Evolutionary conservation across 2,113 vertebrate genomes (phyloP).

Genomic region (rabbit (Oryctolagus cuniculus)): mOryCun1.1 NC_091432.1:127610001-127610500

Average conservation of each 20-base stretch:
- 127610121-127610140: slow-evolving; percentile 17
- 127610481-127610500: too few relatives aligned
- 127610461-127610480: too few relatives aligned
- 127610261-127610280: slow-evolving; percentile 55
- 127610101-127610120: slow-evolving; percentile 46
- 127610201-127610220: slow-evolving; percentile 8
- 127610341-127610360: background rate
- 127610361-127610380: background rate
- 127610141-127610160: slow-evolving; percentile 44
- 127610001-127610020: background rate
- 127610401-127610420: too few relatives aligned
- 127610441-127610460: too few relatives aligned
- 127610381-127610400: too few relatives aligned
- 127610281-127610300: background rate
- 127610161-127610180: slow-evolving; percentile 41
- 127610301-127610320: background rate
- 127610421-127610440: too few relatives aligned
- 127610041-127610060: background rate
- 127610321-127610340: background rate
- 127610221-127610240: slow-evolving; percentile 5
- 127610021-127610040: background rate
- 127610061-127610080: slow-evolving; percentile 17
- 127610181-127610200: slow-evolving; percentile 1
- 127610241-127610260: slow-evolving; percentile 21
- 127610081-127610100: slow-evolving; percentile 18